Percentiles rank a stretch among this genome's conserved stretches.
Evolutionary conservation across 2,113 vertebrate species (phyloP).

Genomic region (Oxygymnocypris stewartii): DNA sequence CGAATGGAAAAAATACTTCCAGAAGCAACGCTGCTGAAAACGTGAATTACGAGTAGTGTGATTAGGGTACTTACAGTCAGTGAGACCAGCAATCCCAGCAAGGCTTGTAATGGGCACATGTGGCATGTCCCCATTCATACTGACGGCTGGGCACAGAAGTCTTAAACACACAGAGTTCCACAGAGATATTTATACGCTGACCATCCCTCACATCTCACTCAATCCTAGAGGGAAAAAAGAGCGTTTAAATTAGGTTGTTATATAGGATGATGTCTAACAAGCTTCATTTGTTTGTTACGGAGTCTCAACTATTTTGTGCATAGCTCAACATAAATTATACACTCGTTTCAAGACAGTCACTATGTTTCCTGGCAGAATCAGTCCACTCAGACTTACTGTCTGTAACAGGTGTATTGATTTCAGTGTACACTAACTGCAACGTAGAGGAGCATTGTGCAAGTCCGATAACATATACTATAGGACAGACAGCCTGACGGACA

Average conservation of each 20-base stretch:
- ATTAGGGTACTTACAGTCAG: constrained; percentile 88
- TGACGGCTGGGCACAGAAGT: constrained; percentile 91
- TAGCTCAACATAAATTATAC: neutral
- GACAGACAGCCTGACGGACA: constrained; percentile 19
- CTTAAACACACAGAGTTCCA: constrained; percentile 71
- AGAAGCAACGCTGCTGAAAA: neutral
- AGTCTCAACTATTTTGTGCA: neutral
- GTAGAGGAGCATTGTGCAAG: neutral
- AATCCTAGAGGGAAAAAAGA: constrained; percentile 71
- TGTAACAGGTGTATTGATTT: constrained; percentile 35
- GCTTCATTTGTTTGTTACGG: neutral
- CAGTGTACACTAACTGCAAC: neutral
- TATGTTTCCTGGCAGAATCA: constrained; percentile 2
- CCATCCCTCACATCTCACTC: constrained; percentile 94
- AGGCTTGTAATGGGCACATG: constrained; percentile 99
- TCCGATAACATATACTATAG: constrained; percentile 12
- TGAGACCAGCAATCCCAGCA: constrained; percentile 98
- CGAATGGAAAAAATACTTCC: too few relatives aligned
- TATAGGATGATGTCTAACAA: neutral
- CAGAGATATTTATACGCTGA: constrained; percentile 71
- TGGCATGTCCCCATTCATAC: constrained; percentile 99
- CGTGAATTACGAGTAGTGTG: neutral
- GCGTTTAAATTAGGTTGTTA: neutral
- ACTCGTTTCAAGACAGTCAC: neutral
- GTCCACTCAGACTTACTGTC: constrained; percentile 21